Evolutionary conservation across 2,888 invertebrate genomes (phyloP).

Genomic region (Balanococcus diminutus): DNA sequence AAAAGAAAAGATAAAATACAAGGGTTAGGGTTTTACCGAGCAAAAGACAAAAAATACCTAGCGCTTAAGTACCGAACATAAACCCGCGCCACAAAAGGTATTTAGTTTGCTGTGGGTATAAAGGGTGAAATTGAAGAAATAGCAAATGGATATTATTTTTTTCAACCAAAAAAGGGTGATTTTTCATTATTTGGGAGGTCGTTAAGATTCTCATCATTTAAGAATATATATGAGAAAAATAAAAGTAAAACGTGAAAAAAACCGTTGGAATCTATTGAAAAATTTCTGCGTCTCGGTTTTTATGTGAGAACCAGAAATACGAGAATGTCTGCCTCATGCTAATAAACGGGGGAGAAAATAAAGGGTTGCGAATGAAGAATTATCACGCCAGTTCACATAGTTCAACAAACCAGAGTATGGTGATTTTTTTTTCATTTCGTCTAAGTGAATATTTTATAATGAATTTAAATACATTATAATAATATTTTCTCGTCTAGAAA

Average conservation of each 20-base stretch:
- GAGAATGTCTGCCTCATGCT: constrained; percentile 52
- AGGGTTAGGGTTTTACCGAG: neutral
- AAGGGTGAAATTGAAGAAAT: constrained; percentile 55
- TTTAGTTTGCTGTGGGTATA: constrained; percentile 49
- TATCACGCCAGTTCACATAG: constrained; percentile 14
- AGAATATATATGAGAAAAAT: constrained; percentile 53
- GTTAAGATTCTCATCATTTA: constrained; percentile 55
- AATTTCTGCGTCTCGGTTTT: constrained; percentile 43
- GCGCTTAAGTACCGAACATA: constrained; percentile 29
- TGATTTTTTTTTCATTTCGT: too few species aligned
- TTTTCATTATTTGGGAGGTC: constrained; percentile 53
- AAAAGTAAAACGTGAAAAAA: constrained; percentile 39
- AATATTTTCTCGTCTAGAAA: neutral
- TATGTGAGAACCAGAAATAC: constrained; percentile 54
- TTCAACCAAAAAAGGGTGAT: constrained; percentile 50
- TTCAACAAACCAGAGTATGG: neutral
- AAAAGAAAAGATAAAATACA: constrained; percentile 25
- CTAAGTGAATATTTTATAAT: neutral
- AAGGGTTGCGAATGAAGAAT: constrained; percentile 49
- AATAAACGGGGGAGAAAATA: constrained; percentile 50
- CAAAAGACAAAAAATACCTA: constrained; percentile 35
- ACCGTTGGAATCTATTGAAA: constrained; percentile 55
- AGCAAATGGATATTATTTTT: constrained; percentile 41
- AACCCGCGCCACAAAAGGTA: constrained; percentile 50
- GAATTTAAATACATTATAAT: neutral